Percentiles rank a stretch among this genome's conserved stretches.
phyloP scores from a whole-genome alignment of 2,888 invertebrate genomes.

The Prionchulus punctatus region DNA sequence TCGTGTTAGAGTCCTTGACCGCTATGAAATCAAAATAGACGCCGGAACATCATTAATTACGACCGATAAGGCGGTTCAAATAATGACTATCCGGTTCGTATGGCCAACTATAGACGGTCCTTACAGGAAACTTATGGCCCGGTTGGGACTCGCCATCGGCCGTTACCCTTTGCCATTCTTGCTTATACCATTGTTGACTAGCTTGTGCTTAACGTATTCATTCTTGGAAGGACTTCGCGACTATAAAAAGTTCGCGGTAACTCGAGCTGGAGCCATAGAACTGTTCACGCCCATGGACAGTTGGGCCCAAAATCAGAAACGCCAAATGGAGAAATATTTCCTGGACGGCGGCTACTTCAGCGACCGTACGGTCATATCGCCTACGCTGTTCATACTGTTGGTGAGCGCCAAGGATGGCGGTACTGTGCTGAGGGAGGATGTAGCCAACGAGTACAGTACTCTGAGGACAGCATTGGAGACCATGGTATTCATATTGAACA shows the following conservation, averaged over 20 bases:
- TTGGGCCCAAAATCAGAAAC: slow-evolving; percentile 51
- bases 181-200: not conserved
- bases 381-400: slow-evolving; percentile 58
- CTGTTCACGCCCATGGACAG: slow-evolving; percentile 74
- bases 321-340: slow-evolving; percentile 62
- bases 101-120: not conserved
- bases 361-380: slow-evolving; percentile 63
- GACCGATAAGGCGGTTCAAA: too few species aligned
- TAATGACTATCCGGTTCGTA: too few species aligned
- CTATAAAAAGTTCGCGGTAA: not conserved
- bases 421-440: slow-evolving; percentile 57
- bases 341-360: slow-evolving; percentile 70
- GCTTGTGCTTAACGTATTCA: not conserved
- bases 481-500: slow-evolving; percentile 49
- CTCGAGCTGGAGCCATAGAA: slow-evolving; percentile 31
- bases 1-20: too few species aligned
- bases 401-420: slow-evolving; percentile 58
- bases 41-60: too few species aligned
- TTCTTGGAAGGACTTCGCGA: slow-evolving; percentile 1
- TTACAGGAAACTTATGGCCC: not conserved
- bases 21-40: too few species aligned
- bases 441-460: slow-evolving; percentile 59
- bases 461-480: slow-evolving; percentile 62
- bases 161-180: not conserved
- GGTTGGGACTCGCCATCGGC: not conserved